These are phyloP conservation scores for Trachymyrmex septentrionalis DNA, from an alignment of 1,140 invertebrate species.

Conservation along the genomic window DNA sequence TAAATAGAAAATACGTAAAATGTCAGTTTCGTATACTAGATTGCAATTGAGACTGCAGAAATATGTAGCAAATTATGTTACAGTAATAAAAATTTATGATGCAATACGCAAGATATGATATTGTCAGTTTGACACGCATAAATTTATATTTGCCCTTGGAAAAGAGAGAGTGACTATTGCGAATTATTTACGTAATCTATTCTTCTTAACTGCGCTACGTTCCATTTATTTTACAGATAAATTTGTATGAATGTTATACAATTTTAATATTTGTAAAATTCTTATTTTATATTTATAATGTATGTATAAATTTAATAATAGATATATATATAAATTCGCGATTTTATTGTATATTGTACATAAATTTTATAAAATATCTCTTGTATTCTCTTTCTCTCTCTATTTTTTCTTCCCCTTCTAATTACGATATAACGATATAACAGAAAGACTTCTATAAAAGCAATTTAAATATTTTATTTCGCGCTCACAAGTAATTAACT, in stretches of 20 bases:
- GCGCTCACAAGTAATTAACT: background rate
- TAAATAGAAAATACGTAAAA: background rate
- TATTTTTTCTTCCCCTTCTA: too few relatives aligned
- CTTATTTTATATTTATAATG: background rate
- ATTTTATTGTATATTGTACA: too few relatives aligned
- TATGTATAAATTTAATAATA: background rate
- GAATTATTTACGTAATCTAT: background rate
- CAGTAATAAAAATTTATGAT: background rate
- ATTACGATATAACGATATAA: background rate
- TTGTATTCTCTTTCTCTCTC: too few relatives aligned
- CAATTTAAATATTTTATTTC: background rate
- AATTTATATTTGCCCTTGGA: background rate
- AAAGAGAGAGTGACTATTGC: background rate
- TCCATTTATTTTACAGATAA: background rate
- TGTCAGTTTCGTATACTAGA: background rate
- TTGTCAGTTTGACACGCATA: background rate
- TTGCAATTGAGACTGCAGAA: background rate
- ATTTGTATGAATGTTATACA: background rate
- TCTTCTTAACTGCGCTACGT: background rate
- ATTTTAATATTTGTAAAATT: background rate
- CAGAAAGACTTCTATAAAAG: background rate
- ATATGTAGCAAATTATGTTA: background rate
- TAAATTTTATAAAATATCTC: too few relatives aligned
- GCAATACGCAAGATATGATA: background rate
- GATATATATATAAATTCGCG: too few relatives aligned